Percentiles rank a stretch among this genome's conserved stretches.
phyloP scores from a whole-genome alignment of 53 echinoderm and acorn worm species.

The Hippasteria phrygiana region DNA sequence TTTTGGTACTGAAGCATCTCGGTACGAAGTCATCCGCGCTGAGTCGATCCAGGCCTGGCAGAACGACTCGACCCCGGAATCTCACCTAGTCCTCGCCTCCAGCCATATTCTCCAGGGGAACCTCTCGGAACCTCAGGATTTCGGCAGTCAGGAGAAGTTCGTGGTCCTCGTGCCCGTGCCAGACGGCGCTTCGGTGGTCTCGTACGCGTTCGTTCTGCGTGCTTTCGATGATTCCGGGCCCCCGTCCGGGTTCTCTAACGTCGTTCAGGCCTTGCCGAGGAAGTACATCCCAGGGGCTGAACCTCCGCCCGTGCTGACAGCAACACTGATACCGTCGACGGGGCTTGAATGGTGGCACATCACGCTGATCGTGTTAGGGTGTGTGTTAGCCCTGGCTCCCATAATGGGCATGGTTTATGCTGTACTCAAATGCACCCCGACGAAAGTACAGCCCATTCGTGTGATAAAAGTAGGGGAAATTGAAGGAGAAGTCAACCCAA shows the following conservation, averaged over 20 bases:
- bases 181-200: conserved; percentile 14
- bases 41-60: conserved; percentile 54
- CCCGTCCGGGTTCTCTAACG: conserved; percentile 58
- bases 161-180: conserved; percentile 45
- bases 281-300: conserved; percentile 48
- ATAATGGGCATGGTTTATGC: too few relatives aligned
- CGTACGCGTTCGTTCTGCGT: conserved; percentile 70
- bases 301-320: background rate
- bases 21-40: conserved; percentile 56
- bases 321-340: too few relatives aligned
- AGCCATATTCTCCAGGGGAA: conserved; percentile 55
- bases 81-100: conserved; percentile 22
- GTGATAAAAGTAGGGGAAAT: too few relatives aligned
- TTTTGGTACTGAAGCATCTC: too few relatives aligned
- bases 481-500: too few relatives aligned
- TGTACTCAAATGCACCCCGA: too few relatives aligned
- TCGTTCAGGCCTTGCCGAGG: conserved; percentile 64
- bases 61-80: conserved; percentile 33
- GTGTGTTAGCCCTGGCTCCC: too few relatives aligned
- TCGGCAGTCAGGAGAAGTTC: conserved; percentile 59
- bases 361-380: too few relatives aligned
- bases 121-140: conserved; percentile 49
- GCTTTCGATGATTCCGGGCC: conserved; percentile 62
- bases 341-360: too few relatives aligned
- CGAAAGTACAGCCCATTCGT: too few relatives aligned